Conservation (phyloP, 2,797 vertebrate species). For the Typhlichthys subterraneus region DNA sequence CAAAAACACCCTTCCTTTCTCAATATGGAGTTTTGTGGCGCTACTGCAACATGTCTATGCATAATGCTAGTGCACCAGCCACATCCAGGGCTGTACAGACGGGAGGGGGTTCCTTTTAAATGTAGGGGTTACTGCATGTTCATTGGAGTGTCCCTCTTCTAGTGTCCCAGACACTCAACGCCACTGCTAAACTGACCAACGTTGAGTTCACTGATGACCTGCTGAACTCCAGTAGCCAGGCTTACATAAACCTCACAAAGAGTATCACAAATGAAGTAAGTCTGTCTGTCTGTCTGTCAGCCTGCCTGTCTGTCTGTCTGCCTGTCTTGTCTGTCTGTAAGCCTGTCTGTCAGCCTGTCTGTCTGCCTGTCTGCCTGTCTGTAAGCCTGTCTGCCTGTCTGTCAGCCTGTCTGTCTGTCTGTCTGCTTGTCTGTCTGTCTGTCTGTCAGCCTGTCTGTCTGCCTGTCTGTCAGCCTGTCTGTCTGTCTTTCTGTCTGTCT, state of each 20-base stretch:
- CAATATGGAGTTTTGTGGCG: no score
- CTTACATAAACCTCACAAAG: constrained; percentile 69
- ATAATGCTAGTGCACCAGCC: no score
- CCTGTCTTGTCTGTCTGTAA: neutral
- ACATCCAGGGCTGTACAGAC: no score
- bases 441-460: no score
- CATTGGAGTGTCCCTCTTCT: constrained; percentile 28
- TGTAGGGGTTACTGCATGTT: no score
- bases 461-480: no score
- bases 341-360: neutral
- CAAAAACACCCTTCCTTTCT: no score
- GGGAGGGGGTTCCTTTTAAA: no score
- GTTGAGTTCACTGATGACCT: constrained; percentile 68
- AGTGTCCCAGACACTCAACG: constrained; percentile 79
- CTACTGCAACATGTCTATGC: no score
- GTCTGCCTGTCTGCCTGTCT: neutral
- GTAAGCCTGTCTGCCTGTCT: no score
- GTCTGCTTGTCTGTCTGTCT: no score
- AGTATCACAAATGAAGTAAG: constrained; percentile 75
- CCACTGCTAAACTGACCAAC: constrained; percentile 70
- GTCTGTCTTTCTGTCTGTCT: neutral
- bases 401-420: no score
- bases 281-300: neutral
- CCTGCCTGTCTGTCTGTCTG: neutral
- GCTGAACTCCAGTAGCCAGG: constrained; percentile 71